phyloP scores from a whole-genome alignment of 2,888 invertebrate species.

The Heterodera filipjevi region DNA sequence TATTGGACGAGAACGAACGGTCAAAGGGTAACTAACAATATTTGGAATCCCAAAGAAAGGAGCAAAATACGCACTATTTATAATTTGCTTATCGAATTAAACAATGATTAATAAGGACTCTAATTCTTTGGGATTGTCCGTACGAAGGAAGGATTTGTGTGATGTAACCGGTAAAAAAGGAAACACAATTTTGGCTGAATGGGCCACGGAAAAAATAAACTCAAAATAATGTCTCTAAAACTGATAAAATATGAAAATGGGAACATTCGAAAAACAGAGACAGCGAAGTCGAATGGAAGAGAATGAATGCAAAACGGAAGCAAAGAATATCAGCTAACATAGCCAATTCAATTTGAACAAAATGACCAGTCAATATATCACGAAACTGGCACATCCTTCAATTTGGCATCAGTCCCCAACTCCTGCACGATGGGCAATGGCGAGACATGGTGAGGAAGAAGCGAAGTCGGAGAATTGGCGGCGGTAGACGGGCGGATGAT shows the following conservation, averaged over 20 bases:
- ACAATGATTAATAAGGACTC: no score
- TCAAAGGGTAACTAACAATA: no score
- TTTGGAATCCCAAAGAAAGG: no score
- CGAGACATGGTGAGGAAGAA: neutral
- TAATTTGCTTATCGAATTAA: no score
- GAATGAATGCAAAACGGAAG: neutral
- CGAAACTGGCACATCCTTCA: neutral
- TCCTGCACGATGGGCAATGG: neutral
- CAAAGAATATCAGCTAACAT: neutral
- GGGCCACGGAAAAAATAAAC: neutral
- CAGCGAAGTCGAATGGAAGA: neutral
- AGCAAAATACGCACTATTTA: no score
- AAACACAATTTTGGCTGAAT: conserved; percentile 8
- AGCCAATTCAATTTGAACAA: neutral
- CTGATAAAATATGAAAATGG: neutral
- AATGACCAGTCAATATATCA: neutral
- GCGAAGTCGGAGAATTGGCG: neutral
- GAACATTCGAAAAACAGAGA: neutral
- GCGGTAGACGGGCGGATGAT: neutral
- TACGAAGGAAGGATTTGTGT: neutral
- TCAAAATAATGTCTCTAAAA: neutral
- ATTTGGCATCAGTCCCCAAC: neutral
- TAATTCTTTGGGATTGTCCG: no score
- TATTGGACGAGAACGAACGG: no score
- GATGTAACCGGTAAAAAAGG: neutral